phyloP scores from a whole-genome alignment of 2,888 invertebrate species.

The Camponotus fellah region DNA sequence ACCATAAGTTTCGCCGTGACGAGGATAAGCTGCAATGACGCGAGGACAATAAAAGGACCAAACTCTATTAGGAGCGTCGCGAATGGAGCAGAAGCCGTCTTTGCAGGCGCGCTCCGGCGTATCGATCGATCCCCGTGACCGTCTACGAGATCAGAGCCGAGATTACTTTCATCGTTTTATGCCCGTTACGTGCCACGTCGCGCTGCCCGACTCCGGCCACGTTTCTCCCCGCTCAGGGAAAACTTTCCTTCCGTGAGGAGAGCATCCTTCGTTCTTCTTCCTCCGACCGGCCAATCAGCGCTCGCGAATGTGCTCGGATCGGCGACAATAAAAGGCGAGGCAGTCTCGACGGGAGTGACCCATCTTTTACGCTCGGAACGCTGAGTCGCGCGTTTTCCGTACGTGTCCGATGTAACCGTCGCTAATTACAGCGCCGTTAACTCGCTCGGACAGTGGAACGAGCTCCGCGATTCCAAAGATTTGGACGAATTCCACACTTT shows the following conservation, averaged over 20 bases:
- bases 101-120: constrained; percentile 21
- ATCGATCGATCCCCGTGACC: constrained; percentile 50
- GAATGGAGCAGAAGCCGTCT: constrained; percentile 32
- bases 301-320: constrained; percentile 36
- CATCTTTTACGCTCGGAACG: constrained; percentile 21
- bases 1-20: constrained; percentile 11
- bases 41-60: constrained; percentile 27
- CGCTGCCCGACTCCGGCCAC: constrained; percentile 6
- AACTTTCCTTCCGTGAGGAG: constrained; percentile 63
- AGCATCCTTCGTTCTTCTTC: constrained; percentile 36
- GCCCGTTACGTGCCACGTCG: constrained; percentile 78
- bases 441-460: background rate
- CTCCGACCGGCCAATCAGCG: constrained; percentile 45
- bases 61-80: constrained; percentile 35
- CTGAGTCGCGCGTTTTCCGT: constrained; percentile 26
- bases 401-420: constrained; percentile 4
- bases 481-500: background rate
- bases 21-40: constrained; percentile 20
- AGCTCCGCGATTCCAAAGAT: background rate
- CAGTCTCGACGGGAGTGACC: constrained; percentile 34
- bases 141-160: constrained; percentile 77
- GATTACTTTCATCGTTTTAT: constrained; percentile 83
- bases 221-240: constrained; percentile 37
- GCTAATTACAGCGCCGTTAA: constrained; percentile 35
- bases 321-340: constrained; percentile 53